Base-by-base conservation (phyloP, 2,797 vertebrate species). In the Lophius americanus region DNA sequence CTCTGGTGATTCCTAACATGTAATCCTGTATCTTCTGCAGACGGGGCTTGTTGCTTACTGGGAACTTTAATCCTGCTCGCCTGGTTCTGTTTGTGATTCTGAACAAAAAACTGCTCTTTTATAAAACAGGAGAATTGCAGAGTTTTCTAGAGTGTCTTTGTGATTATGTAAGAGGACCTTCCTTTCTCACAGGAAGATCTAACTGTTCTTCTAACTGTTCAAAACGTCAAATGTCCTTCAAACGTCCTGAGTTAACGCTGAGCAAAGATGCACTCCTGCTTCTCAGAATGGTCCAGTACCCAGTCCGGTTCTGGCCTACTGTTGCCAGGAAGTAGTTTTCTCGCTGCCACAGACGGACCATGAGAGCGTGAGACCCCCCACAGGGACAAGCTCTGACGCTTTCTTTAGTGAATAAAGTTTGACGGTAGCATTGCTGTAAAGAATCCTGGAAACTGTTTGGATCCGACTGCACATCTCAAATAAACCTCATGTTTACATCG, bases 391-490 rank as follows among this genome's bases (percentile, higher is more conserved):
- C 4, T 10, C 81, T 79, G 78, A 74, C 57, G 75, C 67, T 70
- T 84, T 23, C 85, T 63, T 71, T 58, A 78, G 60, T 85, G 88
- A 86, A 90, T 91, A 91, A 91, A 90, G 88, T 38, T 38, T 4
- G 5, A 90, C 43, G 90, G 92, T 93, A 65, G 92, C 90, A 90
- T 93, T 94, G 92, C 92, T 90, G 86, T 87, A 88, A 85, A 90
- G 92, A 92, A 87, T 94, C 93, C 92, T 84, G 58, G 52, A 66
- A 86, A 83, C 67, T 93, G 87, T 93, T 87, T 92, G 93, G 92
- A 95, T 93, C 89, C 93, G 64, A 90, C 91, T 94, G 93, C 93
- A 94, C 93, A 94, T 86, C 91, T 89, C 93, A 93, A 95, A 94
- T 94, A 95, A 95, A 95, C 91, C 91, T 88, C 86, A 88, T 93